Evolutionary conservation across 2,888 invertebrate species (phyloP).

Genomic region (Priocnemis perturbator): DNA sequence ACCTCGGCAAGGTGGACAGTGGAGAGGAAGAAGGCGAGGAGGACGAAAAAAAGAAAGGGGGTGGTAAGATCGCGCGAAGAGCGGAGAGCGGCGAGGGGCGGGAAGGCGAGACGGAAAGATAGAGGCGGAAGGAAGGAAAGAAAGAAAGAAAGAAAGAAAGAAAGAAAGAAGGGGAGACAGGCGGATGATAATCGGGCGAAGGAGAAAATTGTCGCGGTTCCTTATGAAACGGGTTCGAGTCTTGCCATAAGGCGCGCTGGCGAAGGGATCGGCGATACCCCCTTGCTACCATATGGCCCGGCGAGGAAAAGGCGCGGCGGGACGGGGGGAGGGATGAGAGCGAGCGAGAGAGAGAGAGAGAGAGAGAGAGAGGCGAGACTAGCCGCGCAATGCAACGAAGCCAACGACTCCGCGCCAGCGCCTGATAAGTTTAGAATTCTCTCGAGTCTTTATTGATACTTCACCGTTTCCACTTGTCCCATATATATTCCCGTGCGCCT

Average conservation of each 20-base stretch:
- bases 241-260: constrained; percentile 40
- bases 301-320: neutral
- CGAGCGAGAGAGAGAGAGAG: constrained; percentile 1
- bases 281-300: constrained; percentile 20
- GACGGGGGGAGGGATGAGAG: constrained; percentile 1
- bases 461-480: constrained; percentile 53
- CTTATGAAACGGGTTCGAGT: constrained; percentile 43
- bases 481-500: constrained; percentile 37
- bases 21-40: no score
- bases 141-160: constrained; percentile 4
- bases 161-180: constrained; percentile 17
- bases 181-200: constrained; percentile 28
- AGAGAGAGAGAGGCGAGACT: constrained; percentile 31
- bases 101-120: neutral
- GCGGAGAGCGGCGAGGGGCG: no score
- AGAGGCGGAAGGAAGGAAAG: neutral
- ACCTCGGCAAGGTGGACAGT: no score
- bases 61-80: no score
- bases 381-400: constrained; percentile 41
- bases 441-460: constrained; percentile 53
- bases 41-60: no score
- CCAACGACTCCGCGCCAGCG: constrained; percentile 26
- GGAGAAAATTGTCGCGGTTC: constrained; percentile 35
- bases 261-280: constrained; percentile 11
- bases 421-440: constrained; percentile 58